A percentile compares a stretch with the other conserved stretches of the same genome.
Evolutionary conservation across 2,113 vertebrate species (phyloP).

Genomic region (Antennarius striatus): DNA sequence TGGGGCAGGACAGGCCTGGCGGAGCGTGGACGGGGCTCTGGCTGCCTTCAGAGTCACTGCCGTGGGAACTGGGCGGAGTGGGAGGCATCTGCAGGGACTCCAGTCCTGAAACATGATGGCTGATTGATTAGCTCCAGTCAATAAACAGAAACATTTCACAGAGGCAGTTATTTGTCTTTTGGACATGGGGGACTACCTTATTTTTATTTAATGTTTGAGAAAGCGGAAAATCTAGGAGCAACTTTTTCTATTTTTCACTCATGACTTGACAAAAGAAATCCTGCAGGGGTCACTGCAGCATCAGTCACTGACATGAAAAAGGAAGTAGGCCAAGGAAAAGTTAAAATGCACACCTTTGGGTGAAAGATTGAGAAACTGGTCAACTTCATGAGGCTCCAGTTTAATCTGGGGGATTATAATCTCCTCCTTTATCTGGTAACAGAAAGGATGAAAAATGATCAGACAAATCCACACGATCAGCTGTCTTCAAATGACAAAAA

Average conservation of each 20-base stretch:
- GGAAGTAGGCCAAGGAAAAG: neutral
- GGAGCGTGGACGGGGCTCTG: slow-evolving; percentile 89
- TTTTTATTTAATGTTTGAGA: too few relatives aligned
- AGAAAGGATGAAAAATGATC: neutral
- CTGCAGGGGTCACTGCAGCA: slow-evolving; percentile 55
- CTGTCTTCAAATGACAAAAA: too few relatives aligned
- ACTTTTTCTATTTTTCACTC: neutral
- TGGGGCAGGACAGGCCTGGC: slow-evolving; percentile 75
- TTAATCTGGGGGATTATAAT: slow-evolving; percentile 90
- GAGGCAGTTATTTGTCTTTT: too few relatives aligned
- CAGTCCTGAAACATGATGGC: slow-evolving; percentile 59
- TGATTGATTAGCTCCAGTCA: neutral
- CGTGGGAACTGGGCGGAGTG: slow-evolving; percentile 95
- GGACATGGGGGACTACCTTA: too few relatives aligned
- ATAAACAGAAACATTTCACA: neutral
- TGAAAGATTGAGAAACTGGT: slow-evolving; percentile 96
- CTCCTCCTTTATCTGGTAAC: slow-evolving; percentile 85
- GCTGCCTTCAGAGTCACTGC: slow-evolving; percentile 95
- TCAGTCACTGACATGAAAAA: neutral
- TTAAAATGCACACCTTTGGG: slow-evolving; percentile 81
- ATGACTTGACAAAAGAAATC: neutral
- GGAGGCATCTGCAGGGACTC: slow-evolving; percentile 93
- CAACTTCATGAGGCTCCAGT: slow-evolving; percentile 97
- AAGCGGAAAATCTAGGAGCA: too few relatives aligned
- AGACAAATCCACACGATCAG: too few relatives aligned